Evolutionary conservation across 2,113 vertebrate species (phyloP), one percentile per base, ranked within the genome.

Genomic region (Manacus vitellinus): DNA sequence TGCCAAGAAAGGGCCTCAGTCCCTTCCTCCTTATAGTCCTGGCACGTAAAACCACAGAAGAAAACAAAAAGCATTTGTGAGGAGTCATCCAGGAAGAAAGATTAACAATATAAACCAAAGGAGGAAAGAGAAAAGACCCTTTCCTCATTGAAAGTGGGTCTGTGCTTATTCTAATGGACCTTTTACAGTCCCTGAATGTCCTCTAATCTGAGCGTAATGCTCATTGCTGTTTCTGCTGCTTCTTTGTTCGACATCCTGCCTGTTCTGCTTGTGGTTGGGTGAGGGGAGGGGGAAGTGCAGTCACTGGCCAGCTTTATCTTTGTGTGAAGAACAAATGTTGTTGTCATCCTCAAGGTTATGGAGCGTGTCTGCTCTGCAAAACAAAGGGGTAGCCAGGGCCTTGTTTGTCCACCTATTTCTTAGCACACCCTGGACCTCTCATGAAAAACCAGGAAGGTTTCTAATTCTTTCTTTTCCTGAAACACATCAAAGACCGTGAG

Each of bases 21-120:
- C 93, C 62, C 74, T 98, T 96, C 91, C 97, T 98, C 73, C 98
- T 98, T 95, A 89, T 94, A 98, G 97, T 97, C 98, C 96, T 97
- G 97, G 98, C 97, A 98, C 95, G 90, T 97, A 98, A 97, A 97
- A 97, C 96, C 97, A 95, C 95, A 95, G 94, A 91, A 97, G 97
- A 97, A 97, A 98, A 98, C 98, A 98, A 98, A 98, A 98, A 97
- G 97, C 96, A 58, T 98, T 98, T 98, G 97, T 98, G 97, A 98
- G 83, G 94, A 97, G 96, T 97, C 97, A 96, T 97, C 97, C 97
- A 98, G 98, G 97, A 98, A 98, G 97, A 98, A 98, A 98, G 95
- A 97, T 97, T 98, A 98, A 97, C 97, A 98, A 98, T 97, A 96
- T 97, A 96, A 97, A 97, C 95, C 66, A 92, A 74, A 81, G 43